These are phyloP conservation scores for Anser brachyrhynchus DNA, from an alignment of 2,113 vertebrate species.

Conservation along the genomic window DNA sequence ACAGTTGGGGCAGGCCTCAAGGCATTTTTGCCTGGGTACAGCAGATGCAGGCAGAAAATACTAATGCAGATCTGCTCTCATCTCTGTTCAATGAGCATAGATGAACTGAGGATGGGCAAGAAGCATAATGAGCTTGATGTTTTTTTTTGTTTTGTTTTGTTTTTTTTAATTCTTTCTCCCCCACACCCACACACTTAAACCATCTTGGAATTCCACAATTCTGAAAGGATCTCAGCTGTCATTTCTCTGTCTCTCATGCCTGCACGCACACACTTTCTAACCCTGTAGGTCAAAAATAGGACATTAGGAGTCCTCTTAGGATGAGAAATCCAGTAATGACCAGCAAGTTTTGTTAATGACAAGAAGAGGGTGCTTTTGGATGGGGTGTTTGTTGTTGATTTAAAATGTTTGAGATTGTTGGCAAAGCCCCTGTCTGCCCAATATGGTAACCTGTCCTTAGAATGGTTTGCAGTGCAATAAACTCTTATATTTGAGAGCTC, in stretches of 20 bases:
- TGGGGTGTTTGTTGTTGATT: neutral
- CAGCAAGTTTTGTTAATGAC: neutral
- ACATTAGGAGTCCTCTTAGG: fast-evolving
- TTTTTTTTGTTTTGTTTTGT: neutral
- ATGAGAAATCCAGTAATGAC: neutral
- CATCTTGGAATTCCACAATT: neutral
- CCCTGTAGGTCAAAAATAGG: neutral
- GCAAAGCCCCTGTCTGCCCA: neutral
- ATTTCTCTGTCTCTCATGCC: fast-evolving
- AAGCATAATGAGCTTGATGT: neutral
- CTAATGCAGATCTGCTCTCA: neutral
- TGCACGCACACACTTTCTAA: neutral
- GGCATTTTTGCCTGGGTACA: neutral
- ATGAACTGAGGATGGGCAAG: neutral
- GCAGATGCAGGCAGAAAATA: neutral
- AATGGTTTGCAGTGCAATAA: neutral
- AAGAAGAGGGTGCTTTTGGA: neutral
- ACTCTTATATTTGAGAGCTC: fast-evolving
- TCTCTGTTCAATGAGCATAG: neutral
- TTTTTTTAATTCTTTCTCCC: neutral
- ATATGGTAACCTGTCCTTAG: neutral
- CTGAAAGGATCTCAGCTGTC: neutral
- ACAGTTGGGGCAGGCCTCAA: neutral
- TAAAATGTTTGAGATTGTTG: neutral
- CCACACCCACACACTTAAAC: fast-evolving